phyloP scores from a whole-genome alignment of 53 echinoderm and acorn worm genomes.

The Henricia sp. region DNA sequence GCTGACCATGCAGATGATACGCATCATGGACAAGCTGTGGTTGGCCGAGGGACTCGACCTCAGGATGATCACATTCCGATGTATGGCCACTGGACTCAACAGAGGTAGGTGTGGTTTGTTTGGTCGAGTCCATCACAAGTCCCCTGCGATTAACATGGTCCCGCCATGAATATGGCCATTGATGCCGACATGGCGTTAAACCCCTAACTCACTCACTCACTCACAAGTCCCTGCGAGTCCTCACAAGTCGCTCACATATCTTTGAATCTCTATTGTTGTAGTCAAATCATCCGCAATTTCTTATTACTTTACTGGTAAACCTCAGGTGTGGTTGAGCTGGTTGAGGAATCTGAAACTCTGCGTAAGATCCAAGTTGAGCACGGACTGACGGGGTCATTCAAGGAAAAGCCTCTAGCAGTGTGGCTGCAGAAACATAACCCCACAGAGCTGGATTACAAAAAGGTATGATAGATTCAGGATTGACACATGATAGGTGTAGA shows the following conservation, averaged over 20 bases:
- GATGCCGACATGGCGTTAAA: too few species aligned
- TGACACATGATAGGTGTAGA: too few species aligned
- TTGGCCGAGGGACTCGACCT: slow-evolving; percentile 91
- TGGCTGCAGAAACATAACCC: slow-evolving; percentile 99
- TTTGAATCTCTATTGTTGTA: neutral
- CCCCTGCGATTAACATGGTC: neutral
- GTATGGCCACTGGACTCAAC: slow-evolving; percentile 89
- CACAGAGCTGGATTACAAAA: slow-evolving; percentile 90
- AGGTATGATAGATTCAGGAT: too few species aligned
- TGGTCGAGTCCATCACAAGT: neutral
- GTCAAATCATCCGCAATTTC: too few species aligned
- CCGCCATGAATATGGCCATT: too few species aligned
- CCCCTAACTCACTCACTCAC: neutral
- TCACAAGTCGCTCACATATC: neutral
- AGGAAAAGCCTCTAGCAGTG: slow-evolving; percentile 91
- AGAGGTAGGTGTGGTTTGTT: slow-evolving; percentile 61
- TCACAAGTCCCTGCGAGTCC: too few species aligned
- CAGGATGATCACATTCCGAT: slow-evolving; percentile 92
- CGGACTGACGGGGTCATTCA: slow-evolving; percentile 98
- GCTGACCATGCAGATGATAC: slow-evolving; percentile 99
- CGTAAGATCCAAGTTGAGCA: slow-evolving; percentile 97
- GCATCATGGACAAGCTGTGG: slow-evolving; percentile 95
- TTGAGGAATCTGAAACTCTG: slow-evolving; percentile 85
- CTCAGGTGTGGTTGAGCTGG: slow-evolving; percentile 91
- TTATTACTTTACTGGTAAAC: too few species aligned